A percentile compares a stretch with the other conserved stretches of the same genome.
Evolutionary conservation across 2,888 invertebrate species (phyloP).

Genomic region (Allophyes oxyacanthae): DNA sequence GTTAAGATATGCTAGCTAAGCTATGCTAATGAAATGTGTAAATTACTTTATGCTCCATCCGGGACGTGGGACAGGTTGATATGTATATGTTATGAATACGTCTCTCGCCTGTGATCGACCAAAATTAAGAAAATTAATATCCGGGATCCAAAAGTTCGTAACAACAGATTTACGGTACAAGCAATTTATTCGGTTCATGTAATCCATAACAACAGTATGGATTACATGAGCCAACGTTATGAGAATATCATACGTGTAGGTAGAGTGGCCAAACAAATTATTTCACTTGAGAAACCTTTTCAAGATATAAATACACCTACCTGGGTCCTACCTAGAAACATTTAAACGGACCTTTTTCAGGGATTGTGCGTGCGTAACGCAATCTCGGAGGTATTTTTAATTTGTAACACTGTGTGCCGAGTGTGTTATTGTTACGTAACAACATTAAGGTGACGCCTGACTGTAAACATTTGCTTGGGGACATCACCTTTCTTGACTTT

Average conservation of each 20-base stretch:
- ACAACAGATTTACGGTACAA: background rate
- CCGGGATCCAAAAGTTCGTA: background rate
- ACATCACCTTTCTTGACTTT: constrained; percentile 31
- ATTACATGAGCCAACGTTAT: constrained; percentile 15
- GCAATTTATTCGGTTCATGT: background rate
- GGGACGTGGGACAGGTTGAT: constrained; percentile 17
- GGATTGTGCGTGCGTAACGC: constrained; percentile 63
- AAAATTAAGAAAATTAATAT: constrained; percentile 20
- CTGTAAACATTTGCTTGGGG: constrained; percentile 25
- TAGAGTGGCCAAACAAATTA: constrained; percentile 35
- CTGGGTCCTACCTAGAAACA: constrained; percentile 41
- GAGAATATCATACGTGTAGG: constrained; percentile 11
- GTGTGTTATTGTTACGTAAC: constrained; percentile 45
- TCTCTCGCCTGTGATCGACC: constrained; percentile 1
- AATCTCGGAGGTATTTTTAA: constrained; percentile 73
- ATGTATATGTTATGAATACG: constrained; percentile 5
- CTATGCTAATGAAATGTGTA: constrained; percentile 43
- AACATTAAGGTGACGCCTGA: constrained; percentile 25
- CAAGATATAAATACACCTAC: constrained; percentile 50
- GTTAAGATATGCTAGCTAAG: constrained; percentile 37
- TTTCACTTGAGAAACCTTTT: constrained; percentile 51
- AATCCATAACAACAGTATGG: constrained; percentile 2
- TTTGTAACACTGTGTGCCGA: constrained; percentile 60
- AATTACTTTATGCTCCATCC: constrained; percentile 33
- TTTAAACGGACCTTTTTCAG: constrained; percentile 56